phyloP scores from a whole-genome alignment of 2,888 invertebrate species.

The Nowickia ferox region DNA sequence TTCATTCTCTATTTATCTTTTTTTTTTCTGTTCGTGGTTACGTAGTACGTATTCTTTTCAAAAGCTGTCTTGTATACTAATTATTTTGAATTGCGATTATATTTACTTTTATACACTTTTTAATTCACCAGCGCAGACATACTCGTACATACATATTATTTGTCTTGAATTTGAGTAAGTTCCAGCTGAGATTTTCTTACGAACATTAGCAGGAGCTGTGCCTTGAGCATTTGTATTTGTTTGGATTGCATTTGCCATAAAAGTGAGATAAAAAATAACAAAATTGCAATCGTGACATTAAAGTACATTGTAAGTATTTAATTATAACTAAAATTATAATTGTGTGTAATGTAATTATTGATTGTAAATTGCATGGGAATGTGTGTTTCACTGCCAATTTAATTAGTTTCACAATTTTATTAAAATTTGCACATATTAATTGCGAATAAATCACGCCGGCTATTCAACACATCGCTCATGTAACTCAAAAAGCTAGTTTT shows the following conservation, averaged over 20 bases:
- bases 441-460: not conserved
- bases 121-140: constrained; percentile 25
- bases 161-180: constrained; percentile 14
- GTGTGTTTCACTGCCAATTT: constrained; percentile 31
- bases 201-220: not conserved
- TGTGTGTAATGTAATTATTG: constrained; percentile 47
- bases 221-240: not conserved
- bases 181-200: constrained; percentile 41
- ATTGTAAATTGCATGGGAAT: constrained; percentile 29
- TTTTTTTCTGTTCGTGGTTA: constrained; percentile 24
- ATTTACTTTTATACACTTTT: constrained; percentile 45
- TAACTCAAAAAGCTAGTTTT: too few species aligned
- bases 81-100: constrained; percentile 62
- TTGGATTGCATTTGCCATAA: constrained; percentile 18
- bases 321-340: constrained; percentile 33
- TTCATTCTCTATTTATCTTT: not conserved
- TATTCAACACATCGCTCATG: not conserved
- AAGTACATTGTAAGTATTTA: constrained; percentile 38
- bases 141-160: not conserved
- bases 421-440: constrained; percentile 46
- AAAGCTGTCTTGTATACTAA: constrained; percentile 46
- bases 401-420: constrained; percentile 50
- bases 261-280: constrained; percentile 26
- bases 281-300: constrained; percentile 60
- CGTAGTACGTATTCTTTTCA: constrained; percentile 1